phyloP scores from a whole-genome alignment of 2,797 vertebrate species.

The Pseudocheirus occidentalis region DNA sequence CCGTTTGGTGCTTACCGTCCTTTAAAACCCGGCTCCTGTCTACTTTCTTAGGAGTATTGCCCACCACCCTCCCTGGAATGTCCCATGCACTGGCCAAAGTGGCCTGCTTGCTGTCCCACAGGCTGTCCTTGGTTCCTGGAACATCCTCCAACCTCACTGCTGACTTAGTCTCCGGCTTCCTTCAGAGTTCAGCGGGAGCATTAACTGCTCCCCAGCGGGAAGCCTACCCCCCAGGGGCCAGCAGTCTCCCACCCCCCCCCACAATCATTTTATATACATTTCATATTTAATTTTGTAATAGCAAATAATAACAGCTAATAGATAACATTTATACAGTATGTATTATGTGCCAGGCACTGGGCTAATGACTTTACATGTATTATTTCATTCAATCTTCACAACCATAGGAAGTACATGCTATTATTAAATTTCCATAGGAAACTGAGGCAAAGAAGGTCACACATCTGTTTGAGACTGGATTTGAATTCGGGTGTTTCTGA shows the following conservation, averaged over 20 bases:
- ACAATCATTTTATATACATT: not conserved
- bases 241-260: not conserved
- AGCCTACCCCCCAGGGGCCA: not conserved
- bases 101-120: not conserved
- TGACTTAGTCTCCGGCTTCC: not conserved
- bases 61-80: not conserved
- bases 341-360: not conserved
- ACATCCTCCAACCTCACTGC: not conserved
- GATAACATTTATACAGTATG: not conserved
- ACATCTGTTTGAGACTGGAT: not conserved
- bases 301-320: not conserved
- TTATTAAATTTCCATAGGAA: not conserved
- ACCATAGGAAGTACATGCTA: not conserved
- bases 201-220: not conserved
- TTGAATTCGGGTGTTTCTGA: not conserved
- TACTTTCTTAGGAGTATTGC: not conserved
- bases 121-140: not conserved
- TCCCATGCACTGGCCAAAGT: not conserved
- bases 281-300: not conserved
- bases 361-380: not conserved
- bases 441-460: not conserved
- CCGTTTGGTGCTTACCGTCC: not conserved
- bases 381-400: not conserved
- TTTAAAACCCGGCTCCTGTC: not conserved
- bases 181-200: not conserved